These are phyloP conservation scores for Noturus placidus DNA, from an alignment of 2,113 vertebrate species.

Conservation along the genomic window DNA sequence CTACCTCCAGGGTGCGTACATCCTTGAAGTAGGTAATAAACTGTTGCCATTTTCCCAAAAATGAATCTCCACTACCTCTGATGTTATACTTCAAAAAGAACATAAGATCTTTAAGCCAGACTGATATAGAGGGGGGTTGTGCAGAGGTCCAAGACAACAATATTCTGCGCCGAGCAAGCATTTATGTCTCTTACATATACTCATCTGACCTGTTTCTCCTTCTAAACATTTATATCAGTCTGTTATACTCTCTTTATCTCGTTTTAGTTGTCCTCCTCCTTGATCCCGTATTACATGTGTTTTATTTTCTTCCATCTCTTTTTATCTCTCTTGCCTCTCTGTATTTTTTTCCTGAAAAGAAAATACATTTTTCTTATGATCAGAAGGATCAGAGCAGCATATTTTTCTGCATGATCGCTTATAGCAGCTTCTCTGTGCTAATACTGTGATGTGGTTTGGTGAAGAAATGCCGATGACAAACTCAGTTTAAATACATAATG, in stretches of 20 bases:
- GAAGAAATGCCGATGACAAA: neutral
- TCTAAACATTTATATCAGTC: slow-evolving; percentile 21
- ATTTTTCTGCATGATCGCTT: neutral
- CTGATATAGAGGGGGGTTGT: no score
- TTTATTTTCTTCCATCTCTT: neutral
- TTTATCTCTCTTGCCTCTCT: neutral
- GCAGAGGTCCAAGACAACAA: no score
- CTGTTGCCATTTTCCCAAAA: no score
- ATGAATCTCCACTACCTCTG: no score
- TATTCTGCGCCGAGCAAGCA: no score
- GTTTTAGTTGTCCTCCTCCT: neutral
- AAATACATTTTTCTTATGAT: neutral
- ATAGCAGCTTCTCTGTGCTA: neutral
- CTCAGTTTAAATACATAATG: neutral
- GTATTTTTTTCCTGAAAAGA: neutral
- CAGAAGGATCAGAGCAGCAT: neutral
- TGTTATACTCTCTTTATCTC: slow-evolving; percentile 13
- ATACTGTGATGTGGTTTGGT: neutral
- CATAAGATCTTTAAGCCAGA: no score
- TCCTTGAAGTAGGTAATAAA: no score
- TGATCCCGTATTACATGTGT: neutral
- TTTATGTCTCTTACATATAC: slow-evolving; percentile 58
- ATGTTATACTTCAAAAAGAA: no score
- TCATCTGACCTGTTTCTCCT: slow-evolving; percentile 9
- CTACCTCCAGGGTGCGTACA: no score